These are phyloP conservation scores for Rhysida immarginata DNA, from an alignment of 1,140 invertebrate genomes.

Conservation along the genomic window DNA sequence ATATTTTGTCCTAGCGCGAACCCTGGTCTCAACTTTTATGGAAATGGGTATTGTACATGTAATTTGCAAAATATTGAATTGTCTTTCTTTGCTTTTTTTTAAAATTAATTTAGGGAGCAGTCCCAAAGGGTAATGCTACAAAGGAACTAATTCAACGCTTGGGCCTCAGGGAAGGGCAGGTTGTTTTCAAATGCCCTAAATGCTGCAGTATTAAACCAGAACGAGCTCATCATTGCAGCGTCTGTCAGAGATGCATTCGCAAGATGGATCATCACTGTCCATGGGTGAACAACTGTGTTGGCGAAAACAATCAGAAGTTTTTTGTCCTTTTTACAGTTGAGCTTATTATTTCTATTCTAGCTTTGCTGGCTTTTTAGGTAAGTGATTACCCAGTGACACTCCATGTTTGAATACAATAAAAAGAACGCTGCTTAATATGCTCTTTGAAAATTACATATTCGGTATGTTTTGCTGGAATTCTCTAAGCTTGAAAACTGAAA, in stretches of 20 bases:
- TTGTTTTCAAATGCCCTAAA: constrained; percentile 95
- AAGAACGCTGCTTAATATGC: too few relatives aligned
- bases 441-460: too few relatives aligned
- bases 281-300: constrained; percentile 99
- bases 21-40: too few relatives aligned
- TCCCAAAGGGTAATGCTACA: constrained; percentile 96
- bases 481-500: too few relatives aligned
- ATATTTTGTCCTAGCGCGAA: too few relatives aligned
- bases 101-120: constrained; percentile 61
- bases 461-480: too few relatives aligned
- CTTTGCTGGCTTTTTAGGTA: too few relatives aligned
- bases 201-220: constrained; percentile 98
- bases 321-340: constrained; percentile 96
- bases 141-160: constrained; percentile 94
- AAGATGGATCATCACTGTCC: constrained; percentile 99
- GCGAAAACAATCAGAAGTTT: constrained; percentile 98
- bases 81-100: constrained; percentile 8
- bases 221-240: constrained; percentile 95
- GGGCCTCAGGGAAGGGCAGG: constrained; percentile 79
- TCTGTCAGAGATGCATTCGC: constrained; percentile 83
- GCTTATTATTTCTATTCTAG: too few relatives aligned
- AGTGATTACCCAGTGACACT: too few relatives aligned
- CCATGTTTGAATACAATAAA: too few relatives aligned
- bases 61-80: too few relatives aligned
- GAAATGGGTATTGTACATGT: too few relatives aligned